Conservation (phyloP, 2,888 invertebrate genomes). For the Anarsia innoxiella region DNA sequence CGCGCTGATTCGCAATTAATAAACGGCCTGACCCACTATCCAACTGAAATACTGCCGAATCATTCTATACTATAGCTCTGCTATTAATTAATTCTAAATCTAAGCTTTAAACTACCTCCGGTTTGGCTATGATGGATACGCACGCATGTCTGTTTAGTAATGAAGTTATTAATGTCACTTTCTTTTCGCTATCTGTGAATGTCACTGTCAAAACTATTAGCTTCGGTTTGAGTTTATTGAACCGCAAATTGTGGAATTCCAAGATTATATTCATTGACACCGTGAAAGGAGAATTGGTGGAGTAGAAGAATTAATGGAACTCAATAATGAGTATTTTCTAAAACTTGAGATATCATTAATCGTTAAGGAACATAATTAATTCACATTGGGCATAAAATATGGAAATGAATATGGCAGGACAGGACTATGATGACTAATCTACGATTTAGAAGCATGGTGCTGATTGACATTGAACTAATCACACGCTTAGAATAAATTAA, state of each 20-base stretch:
- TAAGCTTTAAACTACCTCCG: constrained; percentile 39
- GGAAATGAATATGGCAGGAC: not conserved
- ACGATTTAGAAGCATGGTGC: constrained; percentile 18
- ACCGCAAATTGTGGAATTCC: not conserved
- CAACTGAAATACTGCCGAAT: constrained; percentile 48
- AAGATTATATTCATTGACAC: too few relatives aligned
- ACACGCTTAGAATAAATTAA: constrained; percentile 26
- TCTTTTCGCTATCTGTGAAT: constrained; percentile 43
- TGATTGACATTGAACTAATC: constrained; percentile 40
- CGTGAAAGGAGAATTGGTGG: too few relatives aligned
- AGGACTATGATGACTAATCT: too few relatives aligned
- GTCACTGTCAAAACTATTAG: constrained; percentile 26
- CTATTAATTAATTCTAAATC: constrained; percentile 58
- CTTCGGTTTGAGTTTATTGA: constrained; percentile 5
- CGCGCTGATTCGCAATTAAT: constrained; percentile 67
- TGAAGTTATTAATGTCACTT: constrained; percentile 49
- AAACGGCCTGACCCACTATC: constrained; percentile 61
- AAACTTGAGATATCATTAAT: too few relatives aligned
- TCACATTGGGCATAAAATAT: too few relatives aligned
- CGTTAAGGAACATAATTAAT: too few relatives aligned
- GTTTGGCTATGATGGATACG: constrained; percentile 39
- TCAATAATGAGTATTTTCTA: too few relatives aligned
- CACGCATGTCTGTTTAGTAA: constrained; percentile 38
- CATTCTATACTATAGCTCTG: constrained; percentile 38
- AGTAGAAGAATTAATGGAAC: too few relatives aligned